Conservation (phyloP, 2,888 invertebrate genomes). For the Hirtodrosophila duncani region DNA sequence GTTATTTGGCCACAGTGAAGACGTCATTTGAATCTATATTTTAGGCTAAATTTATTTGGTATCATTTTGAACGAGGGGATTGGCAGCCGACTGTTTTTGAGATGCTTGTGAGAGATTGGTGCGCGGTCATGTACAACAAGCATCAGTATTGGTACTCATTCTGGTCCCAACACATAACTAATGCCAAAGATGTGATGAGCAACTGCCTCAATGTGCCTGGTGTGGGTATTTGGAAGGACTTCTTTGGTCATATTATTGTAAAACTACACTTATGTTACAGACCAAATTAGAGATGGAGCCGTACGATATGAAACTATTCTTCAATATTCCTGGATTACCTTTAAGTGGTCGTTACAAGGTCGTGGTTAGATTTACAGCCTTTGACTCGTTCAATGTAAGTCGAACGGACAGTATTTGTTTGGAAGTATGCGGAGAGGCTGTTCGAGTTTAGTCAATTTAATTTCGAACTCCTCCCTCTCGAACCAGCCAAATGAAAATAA, state of each 20-base stretch:
- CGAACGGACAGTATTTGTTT: too few species aligned
- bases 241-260: background rate
- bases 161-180: slow-evolving; percentile 16
- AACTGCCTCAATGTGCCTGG: slow-evolving; percentile 25
- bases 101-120: rapidly evolving
- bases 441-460: too few species aligned
- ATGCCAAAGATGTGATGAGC: slow-evolving; percentile 2
- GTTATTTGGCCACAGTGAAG: background rate
- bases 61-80: slow-evolving; percentile 5
- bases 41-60: background rate
- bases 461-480: too few species aligned
- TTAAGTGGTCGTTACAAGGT: background rate
- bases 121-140: slow-evolving; percentile 3
- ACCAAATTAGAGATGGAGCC: background rate
- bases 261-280: slow-evolving; percentile 1
- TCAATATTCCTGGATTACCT: background rate
- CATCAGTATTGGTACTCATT: slow-evolving; percentile 12
- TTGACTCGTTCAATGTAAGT: too few species aligned
- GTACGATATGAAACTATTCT: background rate
- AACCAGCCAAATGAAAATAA: too few species aligned
- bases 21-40: background rate
- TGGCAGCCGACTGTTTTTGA: slow-evolving; percentile 16
- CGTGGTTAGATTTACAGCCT: background rate
- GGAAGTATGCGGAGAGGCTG: too few species aligned
- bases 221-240: slow-evolving; percentile 3